Evolutionary conservation across 2,113 vertebrate genomes (phyloP), one percentile per base, ranked within the genome.

Genomic region (Pteruthius melanotis): DNA sequence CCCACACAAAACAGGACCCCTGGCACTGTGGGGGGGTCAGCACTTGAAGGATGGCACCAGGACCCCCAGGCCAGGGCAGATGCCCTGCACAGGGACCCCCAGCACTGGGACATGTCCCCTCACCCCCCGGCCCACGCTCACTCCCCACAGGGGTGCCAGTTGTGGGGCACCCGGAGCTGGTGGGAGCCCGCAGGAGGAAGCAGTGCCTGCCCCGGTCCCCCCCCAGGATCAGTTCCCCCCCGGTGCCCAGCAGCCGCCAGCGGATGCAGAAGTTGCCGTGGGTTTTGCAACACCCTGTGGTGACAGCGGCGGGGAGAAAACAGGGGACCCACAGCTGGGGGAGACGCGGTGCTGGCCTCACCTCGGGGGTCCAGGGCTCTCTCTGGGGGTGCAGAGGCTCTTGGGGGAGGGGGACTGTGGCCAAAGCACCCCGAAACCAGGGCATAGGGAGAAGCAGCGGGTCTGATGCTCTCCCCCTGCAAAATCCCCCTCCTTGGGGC

Each of bases 351-450:
- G 39, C 42, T 33, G 72, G 59, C 40, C 44, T 10, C 49, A 7
- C 16, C 1, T 54, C 4, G 2, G 61, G 17, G 24, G 11, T 19
- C 45, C 39, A 35, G 47, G 30, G 24, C 45, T 53, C 39, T 75
- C 3, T 24, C 52, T 39, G 45, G 20, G 21, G 33, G 9, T 45
- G 19, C 60, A 45, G 37, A 35, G 54, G 44, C 27, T 28, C 13
- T 14, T 50, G 31, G 7, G 4, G 12, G 13, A 39, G 22, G 39
- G 15, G 16, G 6, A 12, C 13, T 0, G 0, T 9, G 19, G 53
- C n/a, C 54, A 31, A 30, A 77, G 69, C 42, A 14, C n/a, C 21
- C 37, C 1, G 0, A 87, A 70, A 50, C 15, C 17, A 13, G 23
- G 8, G 21, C 20, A 6, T 5, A 15, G 20, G 53, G 57, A 57